These are phyloP conservation scores for human (Homo sapiens) DNA, from an alignment of 2,113 vertebrate genomes.

Conservation along the genomic window DNA sequence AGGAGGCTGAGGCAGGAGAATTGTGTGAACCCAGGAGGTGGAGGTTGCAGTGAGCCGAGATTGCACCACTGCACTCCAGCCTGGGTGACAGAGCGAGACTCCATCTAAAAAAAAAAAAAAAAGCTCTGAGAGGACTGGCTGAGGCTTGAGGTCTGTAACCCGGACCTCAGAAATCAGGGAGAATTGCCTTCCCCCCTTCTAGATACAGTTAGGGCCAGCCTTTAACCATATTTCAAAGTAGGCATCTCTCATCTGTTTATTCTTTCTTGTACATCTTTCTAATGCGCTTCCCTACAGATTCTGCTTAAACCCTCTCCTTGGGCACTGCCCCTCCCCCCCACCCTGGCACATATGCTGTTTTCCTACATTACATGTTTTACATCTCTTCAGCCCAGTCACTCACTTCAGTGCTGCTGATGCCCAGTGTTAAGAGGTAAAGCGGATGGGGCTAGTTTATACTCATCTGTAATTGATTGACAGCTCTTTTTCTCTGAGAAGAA, in stretches of 20 bases:
- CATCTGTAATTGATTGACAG: background rate
- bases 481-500: background rate
- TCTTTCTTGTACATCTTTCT: background rate
- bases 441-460: background rate
- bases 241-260: background rate
- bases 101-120: too few relatives aligned
- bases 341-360: background rate
- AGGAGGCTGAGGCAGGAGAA: too few relatives aligned
- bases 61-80: too few relatives aligned
- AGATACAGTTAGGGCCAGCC: background rate
- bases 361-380: accelerated
- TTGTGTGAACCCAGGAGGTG: too few relatives aligned
- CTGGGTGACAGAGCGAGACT: too few relatives aligned
- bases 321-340: background rate
- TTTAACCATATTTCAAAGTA: background rate
- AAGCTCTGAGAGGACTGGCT: background rate
- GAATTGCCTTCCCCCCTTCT: background rate
- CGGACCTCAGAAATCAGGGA: background rate
- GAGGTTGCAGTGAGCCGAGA: too few relatives aligned
- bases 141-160: background rate
- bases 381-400: background rate
- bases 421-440: background rate
- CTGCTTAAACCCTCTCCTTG: background rate
- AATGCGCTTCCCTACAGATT: background rate
- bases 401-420: background rate